Percentiles rank a stretch among this genome's conserved stretches.
Evolutionary conservation across 2,888 invertebrate genomes (phyloP).

Genomic region (Thalpophila matura): DNA sequence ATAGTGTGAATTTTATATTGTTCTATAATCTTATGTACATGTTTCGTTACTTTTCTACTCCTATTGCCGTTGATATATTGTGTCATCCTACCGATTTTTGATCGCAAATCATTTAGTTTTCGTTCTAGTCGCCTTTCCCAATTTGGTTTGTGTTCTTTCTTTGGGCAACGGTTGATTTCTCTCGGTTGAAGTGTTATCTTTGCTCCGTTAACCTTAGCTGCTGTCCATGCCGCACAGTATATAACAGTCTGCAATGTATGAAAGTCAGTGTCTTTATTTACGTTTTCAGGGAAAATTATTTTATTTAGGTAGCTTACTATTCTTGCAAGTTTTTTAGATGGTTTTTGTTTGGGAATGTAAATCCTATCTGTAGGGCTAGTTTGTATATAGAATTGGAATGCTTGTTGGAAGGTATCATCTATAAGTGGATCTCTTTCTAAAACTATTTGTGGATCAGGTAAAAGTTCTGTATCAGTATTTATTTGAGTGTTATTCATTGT

Average conservation of each 20-base stretch:
- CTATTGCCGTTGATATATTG: constrained; percentile 25
- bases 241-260: neutral
- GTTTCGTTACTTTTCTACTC: constrained; percentile 12
- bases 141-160: constrained; percentile 3
- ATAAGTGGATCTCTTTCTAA: neutral
- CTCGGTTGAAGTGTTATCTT: constrained; percentile 5
- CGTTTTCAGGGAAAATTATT: neutral
- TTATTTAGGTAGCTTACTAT: neutral
- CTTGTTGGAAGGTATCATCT: neutral
- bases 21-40: neutral
- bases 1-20: constrained; percentile 13
- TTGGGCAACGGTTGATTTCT: neutral
- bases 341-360: constrained; percentile 5
- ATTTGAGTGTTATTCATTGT: neutral
- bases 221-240: neutral
- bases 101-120: constrained; percentile 2
- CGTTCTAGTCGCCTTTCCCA: constrained; percentile 11
- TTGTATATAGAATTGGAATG: neutral
- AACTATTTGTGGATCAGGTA: neutral
- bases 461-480: neutral
- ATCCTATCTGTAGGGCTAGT: neutral
- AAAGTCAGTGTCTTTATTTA: too few relatives aligned
- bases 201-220: constrained; percentile 13
- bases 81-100: constrained; percentile 3
- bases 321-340: neutral